Conservation (phyloP, 2,797 vertebrate species). For the Anolis apletophallus region DNA sequence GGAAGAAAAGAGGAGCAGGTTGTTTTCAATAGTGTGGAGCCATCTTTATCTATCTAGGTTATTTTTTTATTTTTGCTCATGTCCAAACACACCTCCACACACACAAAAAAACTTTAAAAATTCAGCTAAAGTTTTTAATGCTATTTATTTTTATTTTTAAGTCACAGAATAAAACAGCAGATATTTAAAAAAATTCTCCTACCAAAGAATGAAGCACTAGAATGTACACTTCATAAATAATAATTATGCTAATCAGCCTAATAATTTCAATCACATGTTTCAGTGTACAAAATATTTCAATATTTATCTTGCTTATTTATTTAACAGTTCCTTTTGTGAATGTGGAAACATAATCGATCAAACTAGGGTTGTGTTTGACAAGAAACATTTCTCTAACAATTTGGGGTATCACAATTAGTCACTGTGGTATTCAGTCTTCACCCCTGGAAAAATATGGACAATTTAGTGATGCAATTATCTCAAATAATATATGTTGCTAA, state of each 20-base stretch:
- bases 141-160: neutral
- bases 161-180: neutral
- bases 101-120: neutral
- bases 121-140: neutral
- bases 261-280: neutral
- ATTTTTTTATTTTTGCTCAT: neutral
- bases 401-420: neutral
- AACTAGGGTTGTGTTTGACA: neutral
- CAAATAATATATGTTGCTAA: neutral
- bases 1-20: neutral
- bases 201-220: neutral
- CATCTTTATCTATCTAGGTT: neutral
- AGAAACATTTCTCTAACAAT: neutral
- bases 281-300: neutral
- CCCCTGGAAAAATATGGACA: neutral
- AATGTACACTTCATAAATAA: neutral
- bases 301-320: neutral
- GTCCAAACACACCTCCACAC: neutral
- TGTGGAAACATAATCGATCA: neutral
- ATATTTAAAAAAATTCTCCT: neutral
- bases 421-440: neutral
- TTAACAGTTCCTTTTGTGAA: neutral
- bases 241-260: neutral
- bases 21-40: neutral
- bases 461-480: neutral